Percentiles rank a stretch among this genome's conserved stretches.
Evolutionary conservation across 2,113 vertebrate genomes (phyloP).

Genomic region (Charadrius vociferus): DNA sequence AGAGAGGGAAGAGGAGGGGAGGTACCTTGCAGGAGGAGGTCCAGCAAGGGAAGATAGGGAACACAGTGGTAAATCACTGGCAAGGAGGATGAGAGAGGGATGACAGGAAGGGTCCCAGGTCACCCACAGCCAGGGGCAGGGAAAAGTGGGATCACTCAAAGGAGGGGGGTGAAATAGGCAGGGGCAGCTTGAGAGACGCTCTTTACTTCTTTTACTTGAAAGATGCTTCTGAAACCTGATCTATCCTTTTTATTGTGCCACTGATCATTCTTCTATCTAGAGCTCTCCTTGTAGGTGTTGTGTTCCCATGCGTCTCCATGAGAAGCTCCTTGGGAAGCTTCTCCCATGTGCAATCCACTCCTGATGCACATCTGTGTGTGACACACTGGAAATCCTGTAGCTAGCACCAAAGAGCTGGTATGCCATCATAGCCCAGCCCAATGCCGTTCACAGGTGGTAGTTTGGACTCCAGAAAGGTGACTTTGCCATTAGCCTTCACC

Average conservation of each 20-base stretch:
- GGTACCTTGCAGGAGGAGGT: neutral
- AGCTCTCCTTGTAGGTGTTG: neutral
- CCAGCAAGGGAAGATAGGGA: neutral
- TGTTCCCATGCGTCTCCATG: neutral
- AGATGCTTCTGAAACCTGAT: neutral
- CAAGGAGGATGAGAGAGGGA: neutral
- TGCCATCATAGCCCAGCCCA: neutral
- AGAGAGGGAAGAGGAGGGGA: neutral
- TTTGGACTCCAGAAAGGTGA: neutral
- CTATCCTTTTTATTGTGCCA: neutral
- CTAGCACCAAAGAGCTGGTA: neutral
- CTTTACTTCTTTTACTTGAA: neutral
- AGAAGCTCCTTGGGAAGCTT: neutral
- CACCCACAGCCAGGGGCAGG: neutral
- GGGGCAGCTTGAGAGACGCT: neutral
- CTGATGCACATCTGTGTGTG: neutral
- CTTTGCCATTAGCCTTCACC: neutral
- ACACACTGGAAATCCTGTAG: neutral
- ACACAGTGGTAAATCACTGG: neutral
- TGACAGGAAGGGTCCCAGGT: neutral
- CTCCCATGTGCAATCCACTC: neutral
- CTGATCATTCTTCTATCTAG: neutral
- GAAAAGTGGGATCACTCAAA: neutral
- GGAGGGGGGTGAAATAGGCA: neutral
- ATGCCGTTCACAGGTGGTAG: neutral